Conservation (phyloP, 2,113 vertebrate species). For the Vireo altiloquus region DNA sequence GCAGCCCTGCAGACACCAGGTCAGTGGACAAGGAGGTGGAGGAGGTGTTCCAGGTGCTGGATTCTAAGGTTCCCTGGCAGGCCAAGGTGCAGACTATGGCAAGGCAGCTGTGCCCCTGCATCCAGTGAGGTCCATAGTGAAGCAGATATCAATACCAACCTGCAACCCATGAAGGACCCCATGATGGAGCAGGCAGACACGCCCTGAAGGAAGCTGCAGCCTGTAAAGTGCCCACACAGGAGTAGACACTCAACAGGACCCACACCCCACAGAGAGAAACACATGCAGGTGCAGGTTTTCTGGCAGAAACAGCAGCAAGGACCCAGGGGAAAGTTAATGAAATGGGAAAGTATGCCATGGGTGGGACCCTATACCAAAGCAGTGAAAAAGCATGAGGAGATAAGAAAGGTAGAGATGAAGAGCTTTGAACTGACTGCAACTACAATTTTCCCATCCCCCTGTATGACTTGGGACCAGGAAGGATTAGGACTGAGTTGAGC, state of each 20-base stretch:
- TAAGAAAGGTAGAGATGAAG: not conserved
- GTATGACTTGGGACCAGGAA: accelerated
- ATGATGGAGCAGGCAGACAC: accelerated
- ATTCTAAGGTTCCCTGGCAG: not conserved
- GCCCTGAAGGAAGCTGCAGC: not conserved
- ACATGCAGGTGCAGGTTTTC: not conserved
- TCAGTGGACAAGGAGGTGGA: not conserved
- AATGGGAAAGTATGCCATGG: not conserved
- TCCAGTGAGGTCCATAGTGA: not conserved
- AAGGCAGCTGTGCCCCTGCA: not conserved
- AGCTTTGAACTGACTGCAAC: not conserved
- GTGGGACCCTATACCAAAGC: not conserved
- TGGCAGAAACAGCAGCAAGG: not conserved
- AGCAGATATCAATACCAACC: not conserved
- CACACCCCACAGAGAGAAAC: not conserved
- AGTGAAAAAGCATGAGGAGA: accelerated
- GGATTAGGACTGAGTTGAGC: not conserved
- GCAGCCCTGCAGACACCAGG: not conserved
- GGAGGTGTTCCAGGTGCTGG: accelerated
- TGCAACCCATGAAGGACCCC: not conserved
- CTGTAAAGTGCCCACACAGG: accelerated
- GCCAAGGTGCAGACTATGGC: accelerated
- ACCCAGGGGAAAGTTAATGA: not conserved
- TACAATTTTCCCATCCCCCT: accelerated
- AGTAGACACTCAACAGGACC: not conserved